A percentile compares a stretch with the other conserved stretches of the same genome.
phyloP scores from a whole-genome alignment of 2,888 invertebrate species.

The Cephus rjabovi region DNA sequence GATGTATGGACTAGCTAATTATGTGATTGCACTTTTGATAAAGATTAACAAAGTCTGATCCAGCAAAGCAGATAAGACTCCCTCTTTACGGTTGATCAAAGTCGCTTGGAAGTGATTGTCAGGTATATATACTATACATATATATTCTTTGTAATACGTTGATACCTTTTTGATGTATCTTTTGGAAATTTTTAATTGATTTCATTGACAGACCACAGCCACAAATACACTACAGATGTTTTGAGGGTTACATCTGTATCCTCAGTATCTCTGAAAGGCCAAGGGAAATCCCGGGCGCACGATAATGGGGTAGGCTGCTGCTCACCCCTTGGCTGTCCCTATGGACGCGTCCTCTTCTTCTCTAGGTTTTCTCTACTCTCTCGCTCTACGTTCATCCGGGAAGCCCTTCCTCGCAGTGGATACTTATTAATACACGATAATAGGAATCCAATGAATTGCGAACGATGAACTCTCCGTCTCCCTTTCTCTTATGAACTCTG shows the following conservation, averaged over 20 bases:
- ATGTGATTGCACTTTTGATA: neutral
- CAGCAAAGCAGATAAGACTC: neutral
- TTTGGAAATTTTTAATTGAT: neutral
- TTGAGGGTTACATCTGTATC: neutral
- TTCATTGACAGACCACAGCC: neutral
- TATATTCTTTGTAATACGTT: neutral
- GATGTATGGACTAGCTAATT: neutral
- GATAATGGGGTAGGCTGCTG: neutral
- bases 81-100: neutral
- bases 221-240: neutral
- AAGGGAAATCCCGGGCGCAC: neutral
- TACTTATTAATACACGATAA: conserved; percentile 22
- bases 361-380: neutral
- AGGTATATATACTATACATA: neutral
- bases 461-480: neutral
- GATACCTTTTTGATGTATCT: neutral
- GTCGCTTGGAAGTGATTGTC: neutral
- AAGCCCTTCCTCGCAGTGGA: conserved; percentile 15
- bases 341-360: neutral
- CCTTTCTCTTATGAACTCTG: neutral
- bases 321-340: neutral
- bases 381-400: conserved; percentile 18
- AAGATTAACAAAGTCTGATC: neutral
- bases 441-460: conserved; percentile 22
- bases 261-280: neutral